Base-by-base conservation (phyloP, 2,888 invertebrate genomes). In the Drosophila tripunctata region DNA sequence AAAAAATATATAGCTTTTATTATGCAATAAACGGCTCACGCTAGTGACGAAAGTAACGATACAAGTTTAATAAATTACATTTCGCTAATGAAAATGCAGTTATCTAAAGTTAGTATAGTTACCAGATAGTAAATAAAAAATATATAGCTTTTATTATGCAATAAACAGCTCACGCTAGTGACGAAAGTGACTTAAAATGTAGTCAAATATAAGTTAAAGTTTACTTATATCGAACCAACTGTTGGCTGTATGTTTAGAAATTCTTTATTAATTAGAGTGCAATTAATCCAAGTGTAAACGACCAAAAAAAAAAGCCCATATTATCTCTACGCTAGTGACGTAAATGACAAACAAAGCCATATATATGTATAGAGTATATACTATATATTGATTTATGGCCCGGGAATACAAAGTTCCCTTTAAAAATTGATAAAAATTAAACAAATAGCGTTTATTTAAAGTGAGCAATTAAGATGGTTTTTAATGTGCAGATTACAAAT, bases 251-350 rank as follows among this genome's bases (percentile, higher is more conserved):
- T n/a, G n/a, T n/a, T n/a, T n/a, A n/a, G n/a, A n/a, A n/a, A n/a
- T n/a, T n/a, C n/a, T n/a, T n/a, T n/a, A n/a, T n/a, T n/a, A n/a
- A n/a, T n/a, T n/a, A n/a, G n/a, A n/a, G n/a, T n/a, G n/a, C 3
- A 17, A 45, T 30, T 19, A 17, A 31, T 30, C 12, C 30, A 21
- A 47, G 31, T n/a, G 41, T 22, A 41, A 12, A 4, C 21, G 17
- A 19, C 6, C 15, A 24, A 27, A 43, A 10, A 24, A n/a, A 12
- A 7, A 14, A 2, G 4, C 7, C 10, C 0, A 3, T 31, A 5
- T 33, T 45, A 45, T 45, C 45, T 2, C n/a, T n/a, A 36, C 1
- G 30, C 31, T 8, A 33, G 45, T 47, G 45, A 47, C 45, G 45
- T 47, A 10, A 22, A 33, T 15, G 5, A 2, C 12, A 19, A 31